Evolutionary conservation across 2,113 vertebrate genomes (phyloP), one percentile per base, ranked within the genome.

Genomic region (Osmerus mordax): DNA sequence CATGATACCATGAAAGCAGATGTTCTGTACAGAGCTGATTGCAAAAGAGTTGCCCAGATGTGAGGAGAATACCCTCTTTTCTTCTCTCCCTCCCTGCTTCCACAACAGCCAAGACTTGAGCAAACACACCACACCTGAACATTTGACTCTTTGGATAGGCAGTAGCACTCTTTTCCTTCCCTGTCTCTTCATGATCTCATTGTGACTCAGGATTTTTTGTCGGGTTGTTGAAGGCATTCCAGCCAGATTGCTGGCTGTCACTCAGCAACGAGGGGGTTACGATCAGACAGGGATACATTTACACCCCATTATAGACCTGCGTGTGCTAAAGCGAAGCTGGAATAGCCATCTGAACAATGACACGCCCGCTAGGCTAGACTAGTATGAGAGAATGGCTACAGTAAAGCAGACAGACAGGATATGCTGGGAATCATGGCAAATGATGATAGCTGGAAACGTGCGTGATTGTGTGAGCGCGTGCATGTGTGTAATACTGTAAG

Each of bases 41-140:
- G 29, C 54, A 73, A 86, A 89, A 75, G 75, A 77, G 65, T 76
- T 84, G 76, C 47, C 79, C 85, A 90, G 81, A 90, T 88, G 81
- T 82, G 47, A 41, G 62, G 59, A 62, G 78, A 41, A 15, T 4
- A 7, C 62, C n/a, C 52, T 53, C 60, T 15, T 60, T 60, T 15
- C 4, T 67, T 0, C 15, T 28, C 47, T 52, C 56, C 56, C 9
- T 59, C 66, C 14, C 53, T 13, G 13, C 59, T 61, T 14, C 12
- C 23, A 14, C 13, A 59, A 8, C 53, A 78, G 70, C 69, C 58
- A 71, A 7, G 19, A 15, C 73, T 76, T 54, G 29, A 41, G 36
- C 14, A 28, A 78, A 78, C 76, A 14, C 21, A 56, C 3, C 28
- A 75, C 82, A 86, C 80, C 68, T 87, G 73, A 75, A 28, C 60